Evolutionary conservation across 2,797 vertebrate species (phyloP).

Genomic region (Synaphobranchus kaupii): DNA sequence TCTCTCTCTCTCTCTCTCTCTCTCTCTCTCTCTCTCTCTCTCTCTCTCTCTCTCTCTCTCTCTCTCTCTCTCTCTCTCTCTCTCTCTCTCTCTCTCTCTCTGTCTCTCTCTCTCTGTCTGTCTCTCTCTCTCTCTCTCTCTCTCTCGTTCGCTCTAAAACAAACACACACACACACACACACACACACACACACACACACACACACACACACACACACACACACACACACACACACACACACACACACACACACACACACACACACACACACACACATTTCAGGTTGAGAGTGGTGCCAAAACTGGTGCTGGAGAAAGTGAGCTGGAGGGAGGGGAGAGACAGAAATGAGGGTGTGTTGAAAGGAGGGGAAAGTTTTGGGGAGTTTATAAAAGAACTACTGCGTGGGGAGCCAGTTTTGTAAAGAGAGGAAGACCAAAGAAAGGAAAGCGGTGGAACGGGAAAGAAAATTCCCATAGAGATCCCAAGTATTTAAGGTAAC

Average conservation of each 20-base stretch:
- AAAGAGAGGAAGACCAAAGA: slow-evolving; percentile 41
- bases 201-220: too few species aligned
- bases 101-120: neutral
- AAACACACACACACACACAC: neutral
- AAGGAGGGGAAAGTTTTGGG: slow-evolving; percentile 26
- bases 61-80: neutral
- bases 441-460: neutral
- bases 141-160: too few species aligned
- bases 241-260: too few species aligned
- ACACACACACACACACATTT: neutral
- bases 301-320: neutral
- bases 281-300: slow-evolving; percentile 17
- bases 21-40: neutral
- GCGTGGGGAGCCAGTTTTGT: slow-evolving; percentile 45
- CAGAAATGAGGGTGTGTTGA: slow-evolving; percentile 46
- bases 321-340: slow-evolving; percentile 21
- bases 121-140: neutral
- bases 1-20: neutral
- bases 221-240: too few species aligned
- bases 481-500: neutral
- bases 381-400: slow-evolving; percentile 26
- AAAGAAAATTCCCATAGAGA: neutral
- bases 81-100: neutral
- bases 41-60: neutral
- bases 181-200: too few species aligned